Conservation (phyloP, 2,888 invertebrate species). For the Acheta domesticus region DNA sequence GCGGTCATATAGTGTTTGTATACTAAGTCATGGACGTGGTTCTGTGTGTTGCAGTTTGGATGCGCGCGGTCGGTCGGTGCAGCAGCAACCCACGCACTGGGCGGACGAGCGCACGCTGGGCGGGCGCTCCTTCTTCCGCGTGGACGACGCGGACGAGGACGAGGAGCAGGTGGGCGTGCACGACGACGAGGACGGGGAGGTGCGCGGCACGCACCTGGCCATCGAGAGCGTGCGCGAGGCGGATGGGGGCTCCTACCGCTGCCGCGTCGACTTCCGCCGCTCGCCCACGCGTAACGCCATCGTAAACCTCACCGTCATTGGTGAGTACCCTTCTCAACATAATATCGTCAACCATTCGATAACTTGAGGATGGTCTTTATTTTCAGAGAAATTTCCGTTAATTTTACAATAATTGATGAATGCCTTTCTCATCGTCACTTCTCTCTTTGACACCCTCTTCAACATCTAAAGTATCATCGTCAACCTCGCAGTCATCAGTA, state of each 20-base stretch:
- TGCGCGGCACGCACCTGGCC: conserved; percentile 39
- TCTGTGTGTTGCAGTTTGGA: conserved; percentile 39
- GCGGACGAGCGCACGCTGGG: conserved; percentile 44
- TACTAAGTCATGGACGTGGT: too few relatives aligned
- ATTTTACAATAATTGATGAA: too few relatives aligned
- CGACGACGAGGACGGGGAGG: neutral
- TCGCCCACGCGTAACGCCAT: conserved; percentile 47
- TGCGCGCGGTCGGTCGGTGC: conserved; percentile 41
- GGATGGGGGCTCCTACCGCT: conserved; percentile 48
- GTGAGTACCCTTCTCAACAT: conserved; percentile 40
- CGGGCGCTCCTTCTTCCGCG: conserved; percentile 43
- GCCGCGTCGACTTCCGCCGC: conserved; percentile 48
- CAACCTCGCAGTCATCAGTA: too few relatives aligned
- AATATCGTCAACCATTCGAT: too few relatives aligned
- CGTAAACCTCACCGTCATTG: conserved; percentile 46
- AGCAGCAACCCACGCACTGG: conserved; percentile 44
- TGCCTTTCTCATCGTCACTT: too few relatives aligned
- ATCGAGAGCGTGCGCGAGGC: conserved; percentile 43
- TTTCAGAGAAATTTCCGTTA: too few relatives aligned
- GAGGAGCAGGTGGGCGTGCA: neutral
- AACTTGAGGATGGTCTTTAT: too few relatives aligned
- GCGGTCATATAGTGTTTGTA: accelerated
- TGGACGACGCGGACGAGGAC: neutral
- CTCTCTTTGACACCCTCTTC: too few relatives aligned
- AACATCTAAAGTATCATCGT: too few relatives aligned